Conservation (phyloP, 2,113 vertebrate genomes). For the Centropus unirufus region DNA sequence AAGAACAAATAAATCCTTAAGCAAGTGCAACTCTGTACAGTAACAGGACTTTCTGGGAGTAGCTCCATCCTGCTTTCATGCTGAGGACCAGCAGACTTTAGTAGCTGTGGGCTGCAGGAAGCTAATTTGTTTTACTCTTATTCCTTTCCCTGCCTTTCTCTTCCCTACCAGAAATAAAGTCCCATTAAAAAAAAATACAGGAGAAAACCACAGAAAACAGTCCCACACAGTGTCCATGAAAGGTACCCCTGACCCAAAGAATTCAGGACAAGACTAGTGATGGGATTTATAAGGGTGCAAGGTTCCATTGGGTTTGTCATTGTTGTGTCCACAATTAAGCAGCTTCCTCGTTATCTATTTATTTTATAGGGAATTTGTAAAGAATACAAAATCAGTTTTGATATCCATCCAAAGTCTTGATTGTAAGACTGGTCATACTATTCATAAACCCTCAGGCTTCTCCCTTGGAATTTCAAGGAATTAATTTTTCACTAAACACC, state of each 20-base stretch:
- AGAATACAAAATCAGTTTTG: slow-evolving; percentile 73
- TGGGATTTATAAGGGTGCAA: neutral
- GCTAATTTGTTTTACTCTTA: neutral
- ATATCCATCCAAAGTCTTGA: slow-evolving; percentile 74
- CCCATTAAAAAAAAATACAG: neutral
- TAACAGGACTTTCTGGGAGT: neutral
- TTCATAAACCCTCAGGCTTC: slow-evolving; percentile 73
- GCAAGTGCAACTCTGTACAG: neutral
- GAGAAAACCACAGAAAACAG: neutral
- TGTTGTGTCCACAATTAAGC: slow-evolving; percentile 35
- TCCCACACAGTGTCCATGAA: neutral
- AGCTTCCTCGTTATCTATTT: slow-evolving; percentile 56
- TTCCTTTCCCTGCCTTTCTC: neutral
- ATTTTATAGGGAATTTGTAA: slow-evolving; percentile 68
- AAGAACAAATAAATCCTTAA: neutral
- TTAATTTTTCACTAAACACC: slow-evolving; percentile 81
- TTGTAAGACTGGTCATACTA: slow-evolving; percentile 75
- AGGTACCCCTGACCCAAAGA: neutral
- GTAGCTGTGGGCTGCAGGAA: neutral
- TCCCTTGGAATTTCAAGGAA: slow-evolving; percentile 78
- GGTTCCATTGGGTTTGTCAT: slow-evolving; percentile 19
- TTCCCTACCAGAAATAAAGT: neutral
- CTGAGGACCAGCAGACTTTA: neutral
- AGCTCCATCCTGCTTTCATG: neutral
- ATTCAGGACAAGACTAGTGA: neutral